Conservation (phyloP, 1,140 invertebrate species). For the Drosophila littoralis region DNA sequence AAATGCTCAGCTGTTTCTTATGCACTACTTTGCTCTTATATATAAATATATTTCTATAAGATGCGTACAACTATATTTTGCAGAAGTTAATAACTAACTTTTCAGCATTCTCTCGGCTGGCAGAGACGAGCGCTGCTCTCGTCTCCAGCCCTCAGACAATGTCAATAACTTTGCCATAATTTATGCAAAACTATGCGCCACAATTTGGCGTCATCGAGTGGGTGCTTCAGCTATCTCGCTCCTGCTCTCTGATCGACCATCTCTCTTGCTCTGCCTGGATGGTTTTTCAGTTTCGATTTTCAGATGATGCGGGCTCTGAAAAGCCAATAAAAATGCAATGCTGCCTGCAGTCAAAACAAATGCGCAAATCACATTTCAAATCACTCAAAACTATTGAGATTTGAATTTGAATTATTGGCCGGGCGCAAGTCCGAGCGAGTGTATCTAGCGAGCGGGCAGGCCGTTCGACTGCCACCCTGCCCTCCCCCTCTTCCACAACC, state of each 20-base stretch:
- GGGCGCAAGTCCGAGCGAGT: constrained; percentile 23
- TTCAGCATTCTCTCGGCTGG: no score
- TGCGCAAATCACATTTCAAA: constrained; percentile 74
- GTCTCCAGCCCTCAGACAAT: constrained; percentile 13
- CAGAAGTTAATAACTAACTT: no score
- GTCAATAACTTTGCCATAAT: constrained; percentile 52
- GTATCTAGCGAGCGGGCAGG: not conserved
- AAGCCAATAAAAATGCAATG: constrained; percentile 64
- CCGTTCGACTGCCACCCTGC: not conserved
- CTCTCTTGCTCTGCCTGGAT: not conserved
- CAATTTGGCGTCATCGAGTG: constrained; percentile 69
- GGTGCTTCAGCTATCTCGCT: constrained; percentile 29
- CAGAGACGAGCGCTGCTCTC: no score
- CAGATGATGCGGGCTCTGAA: constrained; percentile 67
- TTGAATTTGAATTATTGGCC: constrained; percentile 80
- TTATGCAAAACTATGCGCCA: constrained; percentile 64
- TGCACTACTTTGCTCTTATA: no score
- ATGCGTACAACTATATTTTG: no score
- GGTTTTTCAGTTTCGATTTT: constrained; percentile 33
- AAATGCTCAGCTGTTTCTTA: no score
- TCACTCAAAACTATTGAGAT: constrained; percentile 78
- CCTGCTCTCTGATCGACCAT: not conserved
- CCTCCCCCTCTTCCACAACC: no score
- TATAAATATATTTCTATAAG: no score
- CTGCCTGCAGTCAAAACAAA: constrained; percentile 64